These are phyloP conservation scores for Neuroscelio doddi DNA, from an alignment of 2,888 invertebrate genomes.

Conservation along the genomic window DNA sequence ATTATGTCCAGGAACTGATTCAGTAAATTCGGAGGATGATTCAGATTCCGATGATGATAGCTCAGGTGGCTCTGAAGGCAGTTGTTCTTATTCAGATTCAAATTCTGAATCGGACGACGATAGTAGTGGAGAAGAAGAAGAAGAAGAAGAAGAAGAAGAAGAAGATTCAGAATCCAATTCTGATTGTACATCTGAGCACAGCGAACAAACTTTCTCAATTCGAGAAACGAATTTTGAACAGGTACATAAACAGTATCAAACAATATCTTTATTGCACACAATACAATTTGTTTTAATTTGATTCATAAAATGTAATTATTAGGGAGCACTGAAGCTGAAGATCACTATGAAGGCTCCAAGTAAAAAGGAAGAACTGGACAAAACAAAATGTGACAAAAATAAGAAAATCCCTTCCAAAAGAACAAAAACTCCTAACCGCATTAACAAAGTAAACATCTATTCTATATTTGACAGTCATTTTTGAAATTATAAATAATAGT, in stretches of 20 bases:
- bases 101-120: slow-evolving; percentile 70
- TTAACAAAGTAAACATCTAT: slow-evolving; percentile 76
- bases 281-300: no score
- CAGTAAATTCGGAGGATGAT: slow-evolving; percentile 71
- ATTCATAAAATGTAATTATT: slow-evolving; percentile 37
- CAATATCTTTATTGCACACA: no score
- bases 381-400: slow-evolving; percentile 61
- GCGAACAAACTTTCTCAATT: slow-evolving; percentile 72
- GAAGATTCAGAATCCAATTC: slow-evolving; percentile 71
- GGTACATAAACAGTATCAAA: slow-evolving; percentile 57
- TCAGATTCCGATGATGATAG: slow-evolving; percentile 72
- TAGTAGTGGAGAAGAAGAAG: slow-evolving; percentile 63
- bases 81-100: slow-evolving; percentile 70
- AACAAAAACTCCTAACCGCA: slow-evolving; percentile 58
- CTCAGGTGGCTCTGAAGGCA: slow-evolving; percentile 69
- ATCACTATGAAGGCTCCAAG: slow-evolving; percentile 72
- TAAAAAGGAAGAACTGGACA: slow-evolving; percentile 66
- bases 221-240: slow-evolving; percentile 73
- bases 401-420: slow-evolving; percentile 57
- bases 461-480: slow-evolving; percentile 82
- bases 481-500: slow-evolving; percentile 7
- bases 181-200: slow-evolving; percentile 73
- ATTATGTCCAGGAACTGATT: slow-evolving; percentile 63
- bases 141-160: slow-evolving; percentile 62
- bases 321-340: slow-evolving; percentile 74